Percentiles rank a stretch among this genome's conserved stretches.
Conservation (phyloP, 2,113 vertebrate species). For the Calidris pygmaea region DNA sequence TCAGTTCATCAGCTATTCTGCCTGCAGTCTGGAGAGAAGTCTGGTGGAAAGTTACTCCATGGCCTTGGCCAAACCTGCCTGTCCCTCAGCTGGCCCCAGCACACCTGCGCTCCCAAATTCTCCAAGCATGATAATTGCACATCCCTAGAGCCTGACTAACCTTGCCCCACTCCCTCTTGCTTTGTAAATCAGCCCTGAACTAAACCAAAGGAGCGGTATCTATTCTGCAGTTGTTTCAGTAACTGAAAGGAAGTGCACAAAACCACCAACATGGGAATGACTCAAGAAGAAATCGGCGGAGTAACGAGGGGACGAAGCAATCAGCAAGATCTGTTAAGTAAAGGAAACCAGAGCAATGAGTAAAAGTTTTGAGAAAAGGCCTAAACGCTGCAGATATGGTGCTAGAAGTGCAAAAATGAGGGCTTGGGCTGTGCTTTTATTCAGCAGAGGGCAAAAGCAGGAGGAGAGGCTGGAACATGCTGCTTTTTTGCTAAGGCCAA, state of each 20-base stretch:
- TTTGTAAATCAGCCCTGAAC: background rate
- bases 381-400: background rate
- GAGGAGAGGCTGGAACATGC: background rate
- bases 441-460: background rate
- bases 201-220: background rate
- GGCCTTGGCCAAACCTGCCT: background rate
- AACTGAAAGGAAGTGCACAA: slow-evolving; percentile 20
- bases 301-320: background rate
- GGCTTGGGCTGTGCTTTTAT: background rate
- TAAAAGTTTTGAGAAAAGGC: background rate
- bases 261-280: background rate
- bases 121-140: background rate
- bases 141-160: background rate
- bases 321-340: background rate
- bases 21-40: slow-evolving; percentile 1
- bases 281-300: background rate
- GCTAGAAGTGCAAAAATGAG: background rate
- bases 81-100: background rate
- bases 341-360: background rate
- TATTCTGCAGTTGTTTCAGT: background rate
- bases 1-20: background rate
- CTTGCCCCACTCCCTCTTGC: background rate
- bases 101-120: background rate
- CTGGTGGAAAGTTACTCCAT: slow-evolving; percentile 33
- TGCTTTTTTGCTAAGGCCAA: background rate